A percentile compares a stretch with the other conserved stretches of the same genome.
Evolutionary conservation across 2,113 vertebrate genomes (phyloP).

Genomic region (Passer montanus): DNA sequence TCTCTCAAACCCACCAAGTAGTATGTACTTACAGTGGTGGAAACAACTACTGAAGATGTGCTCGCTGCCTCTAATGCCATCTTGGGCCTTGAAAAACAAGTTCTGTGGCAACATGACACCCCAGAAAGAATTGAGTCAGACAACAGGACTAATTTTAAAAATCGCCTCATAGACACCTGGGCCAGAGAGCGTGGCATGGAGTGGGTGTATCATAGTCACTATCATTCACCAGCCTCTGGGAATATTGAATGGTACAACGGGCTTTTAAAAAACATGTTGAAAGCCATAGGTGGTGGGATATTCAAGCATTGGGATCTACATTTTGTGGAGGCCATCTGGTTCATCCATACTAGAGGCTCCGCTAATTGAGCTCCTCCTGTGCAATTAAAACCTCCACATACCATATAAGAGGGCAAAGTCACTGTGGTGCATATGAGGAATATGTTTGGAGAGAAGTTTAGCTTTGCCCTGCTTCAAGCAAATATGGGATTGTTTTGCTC

Average conservation of each 20-base stretch:
- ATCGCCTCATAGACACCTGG: background rate
- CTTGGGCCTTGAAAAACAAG: background rate
- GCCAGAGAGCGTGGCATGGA: background rate
- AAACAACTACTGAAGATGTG: background rate
- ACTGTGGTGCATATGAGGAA: background rate
- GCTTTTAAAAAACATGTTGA: background rate
- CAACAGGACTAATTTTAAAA: background rate
- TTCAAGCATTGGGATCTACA: background rate
- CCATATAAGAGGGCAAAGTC: background rate
- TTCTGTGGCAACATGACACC: background rate
- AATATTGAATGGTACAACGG: background rate
- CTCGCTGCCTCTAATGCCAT: background rate
- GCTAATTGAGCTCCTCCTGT: background rate
- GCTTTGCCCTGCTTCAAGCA: background rate
- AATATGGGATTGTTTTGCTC: background rate
- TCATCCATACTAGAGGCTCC: background rate
- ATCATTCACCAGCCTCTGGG: background rate
- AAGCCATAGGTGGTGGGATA: background rate
- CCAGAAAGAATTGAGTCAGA: background rate
- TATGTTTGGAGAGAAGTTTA: background rate
- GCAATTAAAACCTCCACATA: background rate
- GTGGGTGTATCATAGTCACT: background rate
- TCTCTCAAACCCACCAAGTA: background rate
- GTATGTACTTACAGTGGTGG: background rate
- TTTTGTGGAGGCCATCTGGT: background rate